phyloP scores from a whole-genome alignment of 2,113 vertebrate genomes.

The Motacilla tschutschensis region DNA sequence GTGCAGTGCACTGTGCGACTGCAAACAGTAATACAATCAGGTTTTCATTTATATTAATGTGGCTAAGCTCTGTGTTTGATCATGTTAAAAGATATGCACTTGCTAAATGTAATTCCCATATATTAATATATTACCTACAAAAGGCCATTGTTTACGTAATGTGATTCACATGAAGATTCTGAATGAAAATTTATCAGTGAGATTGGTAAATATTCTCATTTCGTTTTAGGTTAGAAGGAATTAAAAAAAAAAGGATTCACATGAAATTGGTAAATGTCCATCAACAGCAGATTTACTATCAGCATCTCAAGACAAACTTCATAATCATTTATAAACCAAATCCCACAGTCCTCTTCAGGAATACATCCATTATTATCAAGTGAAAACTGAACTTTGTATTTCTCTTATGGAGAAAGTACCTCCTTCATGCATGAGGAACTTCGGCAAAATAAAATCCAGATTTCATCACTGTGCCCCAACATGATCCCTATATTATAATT shows the following conservation, averaged over 20 bases:
- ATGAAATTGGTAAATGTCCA: conserved; percentile 1
- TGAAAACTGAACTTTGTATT: not conserved
- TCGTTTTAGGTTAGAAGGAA: conserved; percentile 26
- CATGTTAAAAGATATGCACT: conserved; percentile 64
- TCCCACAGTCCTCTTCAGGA: not conserved
- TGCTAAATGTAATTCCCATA: conserved; percentile 66
- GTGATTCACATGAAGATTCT: conserved; percentile 45
- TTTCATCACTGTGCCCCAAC: not conserved
- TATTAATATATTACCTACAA: conserved; percentile 66
- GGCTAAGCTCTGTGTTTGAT: conserved; percentile 64
- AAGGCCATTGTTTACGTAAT: conserved; percentile 62
- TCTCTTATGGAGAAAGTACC: not conserved
- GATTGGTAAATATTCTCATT: conserved; percentile 58
- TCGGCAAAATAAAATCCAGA: not conserved
- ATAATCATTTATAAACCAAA: conserved; percentile 28
- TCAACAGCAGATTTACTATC: conserved; percentile 25
- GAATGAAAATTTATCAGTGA: conserved; percentile 58
- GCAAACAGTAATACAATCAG: conserved; percentile 60
- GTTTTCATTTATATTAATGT: conserved; percentile 73
- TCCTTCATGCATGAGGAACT: not conserved
- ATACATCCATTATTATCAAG: not conserved
- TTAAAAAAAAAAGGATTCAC: not conserved
- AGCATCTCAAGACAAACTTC: conserved; percentile 40
- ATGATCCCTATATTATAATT: not conserved
- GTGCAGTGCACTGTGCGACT: not conserved